A percentile compares a stretch with the other conserved stretches of the same genome.
Evolutionary conservation across 2,888 invertebrate species (phyloP).

Genomic region (Sinelater perroti): DNA sequence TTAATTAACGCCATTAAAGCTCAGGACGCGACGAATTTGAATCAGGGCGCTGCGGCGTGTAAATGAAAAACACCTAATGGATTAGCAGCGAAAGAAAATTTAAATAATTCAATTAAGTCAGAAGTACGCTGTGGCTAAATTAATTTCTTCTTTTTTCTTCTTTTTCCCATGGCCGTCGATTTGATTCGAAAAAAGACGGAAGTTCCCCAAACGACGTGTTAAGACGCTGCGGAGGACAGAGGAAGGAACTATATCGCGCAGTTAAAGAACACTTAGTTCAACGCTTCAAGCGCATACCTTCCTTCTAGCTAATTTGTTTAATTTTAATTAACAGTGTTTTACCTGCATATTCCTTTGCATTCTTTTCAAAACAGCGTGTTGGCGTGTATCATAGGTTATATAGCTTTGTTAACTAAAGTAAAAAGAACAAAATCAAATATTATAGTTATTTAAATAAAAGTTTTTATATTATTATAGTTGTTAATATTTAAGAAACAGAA

Average conservation of each 20-base stretch:
- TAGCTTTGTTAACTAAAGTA: too few species aligned
- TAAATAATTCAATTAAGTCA: conserved; percentile 37
- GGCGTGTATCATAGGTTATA: too few species aligned
- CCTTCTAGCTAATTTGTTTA: conserved; percentile 31
- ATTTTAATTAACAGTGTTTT: conserved; percentile 24
- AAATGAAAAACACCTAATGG: conserved; percentile 39
- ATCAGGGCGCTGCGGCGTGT: conserved; percentile 18
- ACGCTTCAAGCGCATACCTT: conserved; percentile 20
- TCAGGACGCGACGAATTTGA: conserved; percentile 19
- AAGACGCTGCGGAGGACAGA: conserved; percentile 4
- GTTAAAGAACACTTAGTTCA: conserved; percentile 25
- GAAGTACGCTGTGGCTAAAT: conserved; percentile 20
- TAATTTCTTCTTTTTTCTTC: conserved; percentile 18
- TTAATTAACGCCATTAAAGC: conserved; percentile 46
- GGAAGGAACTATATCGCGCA: conserved; percentile 17
- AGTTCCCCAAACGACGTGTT: conserved; percentile 2
- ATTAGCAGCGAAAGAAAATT: conserved; percentile 33
- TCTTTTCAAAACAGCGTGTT: too few species aligned
- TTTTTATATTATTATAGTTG: too few species aligned
- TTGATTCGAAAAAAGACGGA: neutral
- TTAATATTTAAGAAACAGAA: too few species aligned
- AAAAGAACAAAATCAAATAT: too few species aligned
- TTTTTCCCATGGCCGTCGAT: conserved; percentile 9
- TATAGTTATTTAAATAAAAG: too few species aligned
- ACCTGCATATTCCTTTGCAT: too few species aligned